These are phyloP conservation scores for Rapana venosa DNA, from an alignment of 2,888 invertebrate genomes.

Conservation along the genomic window DNA sequence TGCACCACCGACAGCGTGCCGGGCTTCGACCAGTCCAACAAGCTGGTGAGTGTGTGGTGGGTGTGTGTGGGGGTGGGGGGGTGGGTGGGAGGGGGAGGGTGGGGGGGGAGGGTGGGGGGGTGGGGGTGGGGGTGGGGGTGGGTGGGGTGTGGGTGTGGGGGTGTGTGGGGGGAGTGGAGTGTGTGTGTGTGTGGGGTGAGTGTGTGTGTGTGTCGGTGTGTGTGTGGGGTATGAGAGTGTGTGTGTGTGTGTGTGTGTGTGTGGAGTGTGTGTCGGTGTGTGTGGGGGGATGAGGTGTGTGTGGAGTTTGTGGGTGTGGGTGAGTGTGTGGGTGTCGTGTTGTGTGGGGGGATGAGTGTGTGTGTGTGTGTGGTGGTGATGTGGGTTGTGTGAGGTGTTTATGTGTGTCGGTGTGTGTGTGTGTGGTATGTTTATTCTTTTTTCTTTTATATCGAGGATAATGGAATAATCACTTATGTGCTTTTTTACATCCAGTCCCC, in stretches of 20 bases:
- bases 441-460: no score
- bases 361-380: neutral
- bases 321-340: neutral
- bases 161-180: no score
- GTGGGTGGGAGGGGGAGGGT: neutral
- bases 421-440: neutral
- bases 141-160: no score
- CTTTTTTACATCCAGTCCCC: no score
- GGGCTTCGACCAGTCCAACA: conserved; percentile 31
- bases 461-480: no score
- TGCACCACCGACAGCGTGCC: conserved; percentile 28
- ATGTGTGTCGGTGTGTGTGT: neutral
- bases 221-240: neutral
- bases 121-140: conserved; percentile 12
- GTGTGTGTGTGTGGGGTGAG: no score
- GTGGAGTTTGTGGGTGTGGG: no score
- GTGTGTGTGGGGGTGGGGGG: neutral
- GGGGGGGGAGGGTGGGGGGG: neutral
- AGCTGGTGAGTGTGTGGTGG: conserved; percentile 11
- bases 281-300: neutral
- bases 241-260: neutral
- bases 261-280: neutral
- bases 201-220: neutral
- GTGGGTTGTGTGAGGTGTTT: no score
- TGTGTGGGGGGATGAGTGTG: neutral